Base-by-base conservation (phyloP, 1,140 invertebrate genomes). In the Solen grandis region DNA sequence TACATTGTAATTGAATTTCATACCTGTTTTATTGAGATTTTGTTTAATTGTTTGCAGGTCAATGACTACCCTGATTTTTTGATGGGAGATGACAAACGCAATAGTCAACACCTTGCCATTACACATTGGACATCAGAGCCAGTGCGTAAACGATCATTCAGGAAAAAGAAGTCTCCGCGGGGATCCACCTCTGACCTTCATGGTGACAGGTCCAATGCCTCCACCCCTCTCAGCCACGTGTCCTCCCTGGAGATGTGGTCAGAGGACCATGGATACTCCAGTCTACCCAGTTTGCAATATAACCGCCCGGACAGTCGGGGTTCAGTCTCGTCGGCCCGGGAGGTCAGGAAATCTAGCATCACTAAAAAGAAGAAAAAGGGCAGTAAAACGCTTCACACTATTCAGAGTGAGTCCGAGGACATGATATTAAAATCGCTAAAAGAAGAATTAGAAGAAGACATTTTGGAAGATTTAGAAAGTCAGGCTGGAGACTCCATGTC, bases 31-130 rank as follows among this genome's bases (percentile, higher is more conserved):
- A n/a, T n/a, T n/a, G n/a, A n/a, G n/a, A n/a, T n/a, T n/a, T n/a
- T n/a, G n/a, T n/a, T n/a, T n/a, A n/a, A n/a, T n/a, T n/a, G n/a
- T 22, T 86, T 88, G 14, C 85, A 92, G 91, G 86, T 90, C 27
- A 90, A 90, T 81, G 91, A 91, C 65, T 91, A 84, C 59, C 88
- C 90, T 33, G 88, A 90, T 16, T 92, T 92, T 78, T 82, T 92
- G 5, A 85, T 82, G 31, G 90, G 90, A 33, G 83, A 88, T 72
- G 89, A 91, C 80, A 82, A 86, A 65, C 70, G 84, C 31, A 91
- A 91, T 63, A 90, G 90, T n/a, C 89, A 88, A 69, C 91, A 92
- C 78, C 83, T 92, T 46, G 85, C 82, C 27, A 79, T 92, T 16
- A 89, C 82, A 35, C 86, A 89, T 65, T 82, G 85, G 84, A 88